Evolutionary conservation across 2,797 vertebrate genomes (phyloP).

Genomic region (Florisuga fusca): DNA sequence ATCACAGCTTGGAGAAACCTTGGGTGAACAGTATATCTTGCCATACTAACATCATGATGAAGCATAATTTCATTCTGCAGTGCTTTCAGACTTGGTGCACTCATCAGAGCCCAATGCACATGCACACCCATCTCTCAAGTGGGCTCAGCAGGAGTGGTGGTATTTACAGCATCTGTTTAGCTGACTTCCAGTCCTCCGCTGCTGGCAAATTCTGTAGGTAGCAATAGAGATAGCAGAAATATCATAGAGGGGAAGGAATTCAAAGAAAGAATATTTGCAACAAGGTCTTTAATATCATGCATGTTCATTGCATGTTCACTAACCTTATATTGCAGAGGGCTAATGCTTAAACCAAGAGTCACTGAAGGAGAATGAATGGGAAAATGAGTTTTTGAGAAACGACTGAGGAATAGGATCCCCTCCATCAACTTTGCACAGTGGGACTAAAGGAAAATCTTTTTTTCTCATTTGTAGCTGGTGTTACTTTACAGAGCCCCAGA

Average conservation of each 20-base stretch:
- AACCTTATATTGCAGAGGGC: not conserved
- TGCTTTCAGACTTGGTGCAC: not conserved
- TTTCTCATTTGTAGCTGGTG: not conserved
- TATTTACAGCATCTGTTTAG: constrained; percentile 3
- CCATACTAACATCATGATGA: not conserved
- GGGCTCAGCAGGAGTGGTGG: not conserved
- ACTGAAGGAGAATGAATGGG: not conserved
- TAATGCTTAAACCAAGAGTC: not conserved
- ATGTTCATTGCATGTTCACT: too few species aligned
- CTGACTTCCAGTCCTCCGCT: not conserved
- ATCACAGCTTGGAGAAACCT: not conserved
- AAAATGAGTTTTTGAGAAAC: not conserved
- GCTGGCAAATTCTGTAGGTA: not conserved
- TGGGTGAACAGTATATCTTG: not conserved
- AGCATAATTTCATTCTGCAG: not conserved
- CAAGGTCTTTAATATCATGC: too few species aligned
- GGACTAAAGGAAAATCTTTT: not conserved
- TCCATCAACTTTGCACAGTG: not conserved
- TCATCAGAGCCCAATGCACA: not conserved
- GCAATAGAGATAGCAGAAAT: not conserved
- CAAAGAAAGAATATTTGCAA: not conserved
- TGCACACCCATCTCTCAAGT: not conserved
- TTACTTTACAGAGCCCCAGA: not conserved
- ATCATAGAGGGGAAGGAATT: not conserved
- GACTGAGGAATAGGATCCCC: not conserved